Evolutionary conservation across 2,797 vertebrate genomes (phyloP).

Genomic region (Rhinella marina): DNA sequence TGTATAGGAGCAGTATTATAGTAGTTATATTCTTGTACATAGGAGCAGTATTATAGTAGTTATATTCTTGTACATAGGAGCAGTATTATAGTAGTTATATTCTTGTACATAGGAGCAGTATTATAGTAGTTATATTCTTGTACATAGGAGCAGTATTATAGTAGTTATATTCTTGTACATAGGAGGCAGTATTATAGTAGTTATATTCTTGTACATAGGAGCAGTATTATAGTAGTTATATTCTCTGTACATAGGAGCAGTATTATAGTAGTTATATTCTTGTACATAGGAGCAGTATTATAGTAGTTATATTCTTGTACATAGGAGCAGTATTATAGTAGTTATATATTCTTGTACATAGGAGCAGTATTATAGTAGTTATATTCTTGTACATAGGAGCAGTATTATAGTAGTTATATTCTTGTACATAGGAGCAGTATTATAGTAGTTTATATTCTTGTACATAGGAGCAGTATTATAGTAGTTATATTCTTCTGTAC

Average conservation of each 20-base stretch:
- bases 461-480: background rate
- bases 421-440: background rate
- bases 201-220: too few species aligned
- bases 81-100: conserved; percentile 1
- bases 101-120: background rate
- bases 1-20: conserved; percentile 3
- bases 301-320: too few species aligned
- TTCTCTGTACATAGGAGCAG: background rate
- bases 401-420: conserved; percentile 13
- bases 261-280: too few species aligned
- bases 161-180: conserved; percentile 10
- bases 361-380: conserved; percentile 7
- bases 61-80: background rate
- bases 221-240: too few species aligned
- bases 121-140: conserved; percentile 10
- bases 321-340: too few species aligned
- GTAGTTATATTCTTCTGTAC: conserved; percentile 14
- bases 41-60: background rate
- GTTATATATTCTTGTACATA: too few species aligned
- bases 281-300: too few species aligned
- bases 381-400: background rate
- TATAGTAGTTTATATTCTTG: conserved; percentile 14
- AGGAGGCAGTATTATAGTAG: too few species aligned
- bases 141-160: conserved; percentile 9
- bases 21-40: background rate